Conservation (phyloP, 2,113 vertebrate genomes). For the Petromus typicus region DNA sequence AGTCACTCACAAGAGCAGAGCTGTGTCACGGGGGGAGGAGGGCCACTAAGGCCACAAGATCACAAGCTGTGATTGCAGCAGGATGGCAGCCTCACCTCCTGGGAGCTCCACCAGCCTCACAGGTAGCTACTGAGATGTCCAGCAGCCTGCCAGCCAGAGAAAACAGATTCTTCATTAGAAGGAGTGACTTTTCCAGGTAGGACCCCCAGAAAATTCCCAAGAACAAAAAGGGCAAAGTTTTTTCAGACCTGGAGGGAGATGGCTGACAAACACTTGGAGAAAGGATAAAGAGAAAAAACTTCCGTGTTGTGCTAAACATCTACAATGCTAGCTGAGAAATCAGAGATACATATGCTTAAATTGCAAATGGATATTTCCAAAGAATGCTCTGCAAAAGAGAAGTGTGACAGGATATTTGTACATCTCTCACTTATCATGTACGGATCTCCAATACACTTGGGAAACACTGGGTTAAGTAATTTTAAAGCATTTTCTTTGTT, state of each 20-base stretch:
- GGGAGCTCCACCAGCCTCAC: background rate
- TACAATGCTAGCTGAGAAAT: background rate
- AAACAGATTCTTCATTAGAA: background rate
- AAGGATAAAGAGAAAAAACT: background rate
- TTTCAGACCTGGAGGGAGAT: background rate
- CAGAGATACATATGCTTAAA: background rate
- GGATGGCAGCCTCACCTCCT: background rate
- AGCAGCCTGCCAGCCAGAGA: background rate
- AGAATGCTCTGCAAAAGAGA: background rate
- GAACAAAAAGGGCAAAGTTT: background rate
- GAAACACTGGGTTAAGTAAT: background rate
- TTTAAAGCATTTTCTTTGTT: background rate
- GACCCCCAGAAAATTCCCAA: background rate
- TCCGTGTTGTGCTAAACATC: background rate
- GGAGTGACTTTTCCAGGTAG: background rate
- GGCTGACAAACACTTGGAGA: background rate
- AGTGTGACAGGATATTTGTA: background rate
- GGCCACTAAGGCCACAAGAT: fast-evolving
- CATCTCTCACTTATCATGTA: fast-evolving
- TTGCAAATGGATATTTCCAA: background rate
- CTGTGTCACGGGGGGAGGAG: background rate
- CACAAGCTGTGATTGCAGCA: background rate
- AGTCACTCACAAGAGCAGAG: background rate
- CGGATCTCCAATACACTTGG: background rate
- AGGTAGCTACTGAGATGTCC: background rate